Percentiles rank a stretch among this genome's conserved stretches.
These are phyloP conservation scores for Patella depressa DNA, from an alignment of 2,888 invertebrate genomes.

Conservation along the genomic window DNA sequence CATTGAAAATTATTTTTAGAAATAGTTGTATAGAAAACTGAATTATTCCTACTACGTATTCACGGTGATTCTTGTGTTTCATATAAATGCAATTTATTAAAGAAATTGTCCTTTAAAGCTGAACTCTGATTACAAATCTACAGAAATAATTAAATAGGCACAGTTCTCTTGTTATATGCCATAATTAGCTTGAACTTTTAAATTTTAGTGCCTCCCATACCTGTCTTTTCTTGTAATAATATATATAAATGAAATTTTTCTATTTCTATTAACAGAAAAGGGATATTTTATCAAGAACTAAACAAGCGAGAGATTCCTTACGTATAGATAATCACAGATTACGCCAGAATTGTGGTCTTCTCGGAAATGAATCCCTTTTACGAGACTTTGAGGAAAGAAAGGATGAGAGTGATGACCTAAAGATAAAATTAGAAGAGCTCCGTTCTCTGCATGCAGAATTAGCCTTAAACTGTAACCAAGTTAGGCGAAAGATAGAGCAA, in stretches of 20 bases:
- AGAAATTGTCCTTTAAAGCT: background rate
- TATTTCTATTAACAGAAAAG: constrained; percentile 62
- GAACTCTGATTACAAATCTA: background rate
- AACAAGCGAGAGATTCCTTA: constrained; percentile 72
- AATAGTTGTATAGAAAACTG: too few species aligned
- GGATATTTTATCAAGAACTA: constrained; percentile 69
- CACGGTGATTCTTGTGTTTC: background rate
- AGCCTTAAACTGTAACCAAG: constrained; percentile 65
- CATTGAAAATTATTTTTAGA: too few species aligned
- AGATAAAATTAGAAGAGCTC: constrained; percentile 60
- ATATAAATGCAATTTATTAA: background rate
- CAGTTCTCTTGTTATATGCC: too few species aligned
- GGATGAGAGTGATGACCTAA: constrained; percentile 63
- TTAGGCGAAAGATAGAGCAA: constrained; percentile 69
- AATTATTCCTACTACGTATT: background rate
- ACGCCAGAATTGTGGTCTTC: constrained; percentile 73
- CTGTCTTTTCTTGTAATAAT: too few species aligned
- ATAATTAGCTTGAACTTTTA: too few species aligned
- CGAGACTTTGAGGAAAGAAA: constrained; percentile 73
- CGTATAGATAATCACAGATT: constrained; percentile 71
- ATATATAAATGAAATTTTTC: background rate
- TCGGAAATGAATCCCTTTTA: constrained; percentile 74
- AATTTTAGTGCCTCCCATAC: too few species aligned
- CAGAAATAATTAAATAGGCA: too few species aligned
- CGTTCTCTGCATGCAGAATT: constrained; percentile 69